Evolutionary conservation across 2,113 vertebrate species (phyloP).

Genomic region (Amphiprion ocellaris): DNA sequence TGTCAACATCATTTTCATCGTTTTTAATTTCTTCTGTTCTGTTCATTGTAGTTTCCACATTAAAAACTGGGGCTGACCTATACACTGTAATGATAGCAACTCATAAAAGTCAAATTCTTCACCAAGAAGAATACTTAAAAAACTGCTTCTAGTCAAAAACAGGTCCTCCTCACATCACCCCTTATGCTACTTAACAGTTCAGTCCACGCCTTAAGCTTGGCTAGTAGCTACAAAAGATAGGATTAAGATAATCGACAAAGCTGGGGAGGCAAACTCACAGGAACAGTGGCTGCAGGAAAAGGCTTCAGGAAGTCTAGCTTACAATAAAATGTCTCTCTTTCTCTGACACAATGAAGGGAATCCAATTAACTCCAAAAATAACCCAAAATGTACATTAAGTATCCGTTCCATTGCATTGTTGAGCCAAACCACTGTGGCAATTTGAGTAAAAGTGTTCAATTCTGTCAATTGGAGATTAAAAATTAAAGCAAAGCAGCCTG

Average conservation of each 20-base stretch:
- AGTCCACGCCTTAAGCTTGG: slow-evolving; percentile 54
- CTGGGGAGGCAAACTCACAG: slow-evolving; percentile 38
- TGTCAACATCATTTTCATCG: not conserved
- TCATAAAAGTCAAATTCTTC: not conserved
- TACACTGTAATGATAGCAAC: not conserved
- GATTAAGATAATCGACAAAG: slow-evolving; percentile 72
- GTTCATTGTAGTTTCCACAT: not conserved
- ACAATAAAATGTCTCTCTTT: slow-evolving; percentile 23
- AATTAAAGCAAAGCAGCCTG: slow-evolving; percentile 42
- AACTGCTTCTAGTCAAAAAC: not conserved
- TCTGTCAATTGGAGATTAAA: slow-evolving; percentile 38
- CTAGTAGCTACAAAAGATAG: slow-evolving; percentile 59
- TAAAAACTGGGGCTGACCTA: not conserved
- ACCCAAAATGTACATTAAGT: slow-evolving; percentile 1
- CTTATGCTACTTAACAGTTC: slow-evolving; percentile 51
- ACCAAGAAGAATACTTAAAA: not conserved
- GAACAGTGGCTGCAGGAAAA: slow-evolving; percentile 22
- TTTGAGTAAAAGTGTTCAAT: slow-evolving; percentile 27
- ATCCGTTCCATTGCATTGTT: slow-evolving; percentile 21
- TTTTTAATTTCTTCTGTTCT: not conserved
- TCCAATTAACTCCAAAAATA: slow-evolving; percentile 24
- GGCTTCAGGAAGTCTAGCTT: slow-evolving; percentile 19
- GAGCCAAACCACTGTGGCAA: slow-evolving; percentile 24
- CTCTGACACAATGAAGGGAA: slow-evolving; percentile 31
- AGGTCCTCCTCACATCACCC: slow-evolving; percentile 18